Evolutionary conservation across 2,888 invertebrate species (phyloP), one percentile per base, ranked within the genome.

Genomic region (Lagria hirta): DNA sequence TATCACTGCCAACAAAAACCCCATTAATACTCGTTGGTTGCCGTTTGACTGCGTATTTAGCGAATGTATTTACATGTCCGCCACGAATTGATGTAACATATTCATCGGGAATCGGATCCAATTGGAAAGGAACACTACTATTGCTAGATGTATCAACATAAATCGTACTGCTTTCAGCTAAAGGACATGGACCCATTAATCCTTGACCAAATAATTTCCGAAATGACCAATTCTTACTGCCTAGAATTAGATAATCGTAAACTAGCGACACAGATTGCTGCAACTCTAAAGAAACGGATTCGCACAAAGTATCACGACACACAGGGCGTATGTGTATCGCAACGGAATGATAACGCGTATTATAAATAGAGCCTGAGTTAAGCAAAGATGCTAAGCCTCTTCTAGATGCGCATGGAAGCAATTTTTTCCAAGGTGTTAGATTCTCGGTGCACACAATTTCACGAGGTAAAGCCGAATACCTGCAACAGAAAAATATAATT

Each of bases 381-480:
- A 98, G 77, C 33, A 98, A 72, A 0, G 89, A 84, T 8, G 90
- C 85, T 55, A 98, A 77, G 2, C 98, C 98, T 62, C 82, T 80
- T 68, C 81, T 86, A n/a, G 88, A 86, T 70, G 89, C 88, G 73
- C 99, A 99, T 0, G 99, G 98, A 27, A 99, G 71, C 3, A 99
- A 74, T 68, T 98, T 99, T 64, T 95, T 94, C 88, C 97, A 98
- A 0, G 99, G 98, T 7, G 99, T 98, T 58, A 99, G 75, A 75
- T 99, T 99, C 75, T 99, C 99, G 0, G 98, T 99, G 66, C 99
- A 99, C 2, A 97, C 94, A 58, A 93, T 90, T 77, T 99, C 99
- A 52, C 92, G 79, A 0, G 98, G 95, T 47, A 99, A 70, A n/a
- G 90, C 84, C 1, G 96, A 86, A 74, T 96, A 97, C 58, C 89